A percentile compares a stretch with the other conserved stretches of the same genome.
Evolutionary conservation across 2,113 vertebrate genomes (phyloP).

Genomic region (Deroptyus accipitrinus): DNA sequence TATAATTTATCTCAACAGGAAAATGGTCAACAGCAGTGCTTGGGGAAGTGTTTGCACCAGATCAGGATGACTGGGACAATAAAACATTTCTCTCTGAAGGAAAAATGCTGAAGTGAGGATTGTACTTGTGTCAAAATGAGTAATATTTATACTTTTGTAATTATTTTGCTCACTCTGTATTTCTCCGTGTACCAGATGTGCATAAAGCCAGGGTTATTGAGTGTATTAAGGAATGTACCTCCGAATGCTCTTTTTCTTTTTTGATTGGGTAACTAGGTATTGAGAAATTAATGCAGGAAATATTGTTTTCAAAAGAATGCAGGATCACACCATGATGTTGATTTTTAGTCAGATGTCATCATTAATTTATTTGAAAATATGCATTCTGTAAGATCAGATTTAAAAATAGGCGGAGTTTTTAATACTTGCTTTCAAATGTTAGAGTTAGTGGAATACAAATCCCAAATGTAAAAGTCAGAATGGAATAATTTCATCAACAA

Average conservation of each 20-base stretch:
- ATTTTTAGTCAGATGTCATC: not conserved
- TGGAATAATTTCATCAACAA: not conserved
- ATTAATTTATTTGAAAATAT: not conserved
- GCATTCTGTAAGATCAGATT: not conserved
- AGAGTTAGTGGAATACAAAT: not conserved
- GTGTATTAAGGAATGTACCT: not conserved
- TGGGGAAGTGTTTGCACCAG: conserved; percentile 86
- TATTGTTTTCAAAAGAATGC: not conserved
- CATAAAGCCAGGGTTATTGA: not conserved
- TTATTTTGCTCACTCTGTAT: conserved; percentile 16
- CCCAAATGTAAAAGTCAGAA: not conserved
- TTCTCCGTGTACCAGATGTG: not conserved
- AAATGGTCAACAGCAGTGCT: conserved; percentile 82
- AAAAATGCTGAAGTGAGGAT: conserved; percentile 82
- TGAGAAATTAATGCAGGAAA: not conserved
- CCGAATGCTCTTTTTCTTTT: not conserved
- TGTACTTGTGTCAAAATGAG: conserved; percentile 55
- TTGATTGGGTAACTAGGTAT: not conserved
- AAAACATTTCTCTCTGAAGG: conserved; percentile 89
- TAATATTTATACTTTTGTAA: conserved; percentile 52
- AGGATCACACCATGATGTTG: not conserved
- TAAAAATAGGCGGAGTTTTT: not conserved
- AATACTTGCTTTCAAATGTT: not conserved
- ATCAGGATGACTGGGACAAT: conserved; percentile 92
- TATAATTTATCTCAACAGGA: conserved; percentile 75